A percentile compares a stretch with the other conserved stretches of the same genome.
Conservation (phyloP, 2,888 invertebrate genomes). For the Trachelus troglodyta region DNA sequence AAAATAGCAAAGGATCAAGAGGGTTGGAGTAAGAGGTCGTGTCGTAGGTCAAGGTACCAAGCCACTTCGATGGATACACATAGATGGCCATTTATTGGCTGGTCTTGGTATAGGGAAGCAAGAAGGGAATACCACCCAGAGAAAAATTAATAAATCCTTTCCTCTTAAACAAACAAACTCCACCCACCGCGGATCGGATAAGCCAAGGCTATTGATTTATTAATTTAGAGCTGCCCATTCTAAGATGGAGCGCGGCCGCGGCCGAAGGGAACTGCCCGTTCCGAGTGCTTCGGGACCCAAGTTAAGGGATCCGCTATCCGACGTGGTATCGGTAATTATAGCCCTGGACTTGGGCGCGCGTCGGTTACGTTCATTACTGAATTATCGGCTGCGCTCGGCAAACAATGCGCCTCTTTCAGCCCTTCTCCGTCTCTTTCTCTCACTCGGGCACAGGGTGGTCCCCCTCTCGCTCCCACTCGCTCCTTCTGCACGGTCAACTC, state of each 20-base stretch:
- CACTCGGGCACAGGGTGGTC: neutral
- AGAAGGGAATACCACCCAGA: constrained; percentile 56
- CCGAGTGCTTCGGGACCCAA: constrained; percentile 48
- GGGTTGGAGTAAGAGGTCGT: neutral
- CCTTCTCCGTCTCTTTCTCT: constrained; percentile 25
- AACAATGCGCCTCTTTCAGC: constrained; percentile 55
- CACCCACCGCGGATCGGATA: constrained; percentile 65
- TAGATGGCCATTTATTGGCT: neutral
- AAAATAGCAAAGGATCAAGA: neutral
- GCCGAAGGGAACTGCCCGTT: constrained; percentile 2
- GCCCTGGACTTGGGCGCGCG: constrained; percentile 61
- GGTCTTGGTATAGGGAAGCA: neutral
- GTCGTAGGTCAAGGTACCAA: neutral
- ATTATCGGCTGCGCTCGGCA: constrained; percentile 63
- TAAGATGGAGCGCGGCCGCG: constrained; percentile 40
- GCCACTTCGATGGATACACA: neutral
- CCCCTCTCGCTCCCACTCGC: constrained; percentile 17
- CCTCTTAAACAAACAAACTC: constrained; percentile 66
- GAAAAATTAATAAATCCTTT: constrained; percentile 63
- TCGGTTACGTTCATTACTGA: constrained; percentile 65
- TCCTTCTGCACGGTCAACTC: constrained; percentile 9
- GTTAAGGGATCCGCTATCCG: constrained; percentile 63
- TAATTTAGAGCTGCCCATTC: constrained; percentile 66
- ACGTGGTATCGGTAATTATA: constrained; percentile 65
- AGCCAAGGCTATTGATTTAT: constrained; percentile 62